Conservation (phyloP, 92 coral and sea anemone species). For the Nematostella vectensis region DNA sequence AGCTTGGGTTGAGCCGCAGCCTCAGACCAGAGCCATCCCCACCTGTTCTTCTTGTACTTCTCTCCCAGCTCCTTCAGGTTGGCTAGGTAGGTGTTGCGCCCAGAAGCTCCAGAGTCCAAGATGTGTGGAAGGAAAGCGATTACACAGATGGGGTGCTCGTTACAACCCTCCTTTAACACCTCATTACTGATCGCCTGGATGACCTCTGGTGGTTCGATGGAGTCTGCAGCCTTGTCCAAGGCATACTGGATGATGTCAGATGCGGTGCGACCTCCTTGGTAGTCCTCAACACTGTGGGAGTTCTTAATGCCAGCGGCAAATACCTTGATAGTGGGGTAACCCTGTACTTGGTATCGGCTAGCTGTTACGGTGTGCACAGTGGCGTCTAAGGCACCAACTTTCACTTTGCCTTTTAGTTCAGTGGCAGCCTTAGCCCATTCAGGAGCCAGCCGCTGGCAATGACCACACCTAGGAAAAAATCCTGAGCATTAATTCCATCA, state of each 20-base stretch:
- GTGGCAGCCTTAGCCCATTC: slow-evolving; percentile 95
- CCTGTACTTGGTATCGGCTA: slow-evolving; percentile 81
- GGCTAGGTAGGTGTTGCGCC: slow-evolving; percentile 63
- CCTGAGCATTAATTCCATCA: not conserved
- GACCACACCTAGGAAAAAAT: slow-evolving; percentile 72
- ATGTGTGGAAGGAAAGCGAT: slow-evolving; percentile 85
- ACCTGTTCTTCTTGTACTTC: slow-evolving; percentile 78
- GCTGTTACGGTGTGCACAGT: slow-evolving; percentile 75
- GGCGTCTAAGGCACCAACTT: slow-evolving; percentile 88
- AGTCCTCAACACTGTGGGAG: slow-evolving; percentile 63
- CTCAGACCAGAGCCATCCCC: slow-evolving; percentile 99
- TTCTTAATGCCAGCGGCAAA: slow-evolving; percentile 83
- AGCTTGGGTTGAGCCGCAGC: slow-evolving; percentile 90
- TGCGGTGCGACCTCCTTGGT: slow-evolving; percentile 76
- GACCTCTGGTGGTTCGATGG: slow-evolving; percentile 80
- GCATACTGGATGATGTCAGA: slow-evolving; percentile 89
- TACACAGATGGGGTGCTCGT: slow-evolving; percentile 80
- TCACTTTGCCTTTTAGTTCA: slow-evolving; percentile 83
- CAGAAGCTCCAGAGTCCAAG: slow-evolving; percentile 86
- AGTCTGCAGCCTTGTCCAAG: slow-evolving; percentile 65
- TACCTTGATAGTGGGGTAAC: slow-evolving; percentile 91
- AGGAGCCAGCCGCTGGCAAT: slow-evolving; percentile 92
- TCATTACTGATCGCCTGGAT: slow-evolving; percentile 41
- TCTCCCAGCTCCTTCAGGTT: slow-evolving; percentile 89
- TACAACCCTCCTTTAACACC: slow-evolving; percentile 54